Evolutionary conservation across 2,113 vertebrate genomes (phyloP), one percentile per base, ranked within the genome.

Genomic region (Galemys pyrenaicus): DNA sequence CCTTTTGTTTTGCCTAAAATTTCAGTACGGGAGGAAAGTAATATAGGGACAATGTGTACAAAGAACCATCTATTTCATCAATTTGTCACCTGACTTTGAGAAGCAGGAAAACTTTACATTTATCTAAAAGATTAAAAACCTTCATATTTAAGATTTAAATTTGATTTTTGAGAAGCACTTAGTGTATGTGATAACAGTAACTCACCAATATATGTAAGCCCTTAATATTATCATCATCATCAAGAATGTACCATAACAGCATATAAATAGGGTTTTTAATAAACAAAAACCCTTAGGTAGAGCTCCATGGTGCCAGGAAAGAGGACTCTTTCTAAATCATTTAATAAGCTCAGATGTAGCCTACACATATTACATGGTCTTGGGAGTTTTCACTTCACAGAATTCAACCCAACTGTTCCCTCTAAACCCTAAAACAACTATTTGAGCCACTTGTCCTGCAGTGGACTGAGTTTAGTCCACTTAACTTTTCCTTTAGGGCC

Each of bases 401-500:
- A 90, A 85, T 60, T 77, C 15, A 85, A 46, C 22, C 39, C 82
- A 87, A 58, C 10, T 51, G 24, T 82, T 15, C 4, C n/a, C 64
- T 1, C 1, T 35, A 26, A 85, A 64, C 30, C 26, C 62, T 68
- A 37, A 89, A 26, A 39, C 56, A 37, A 60, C 65, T 62, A 49
- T 28, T 49, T 24, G 77, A 94, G 79, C 49, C 30, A 44, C 51
- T 4, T 87, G 81, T 41, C 74, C n/a, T 68, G 26, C 86, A 64
- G 71, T 89, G 62, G 83, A 73, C 49, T 67, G 77, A 82, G 46
- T 60, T 24, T 24, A 41, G 16, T 64, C 16, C 78, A 81, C 93
- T 49, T 49, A 49, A 49, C 46, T 87, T 94, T 95, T 96, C 83
- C 90, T 64, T 89, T 79, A 92, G 79, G 87, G 85, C 65, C 88